phyloP scores from a whole-genome alignment of 2,888 invertebrate genomes.

The Diogma glabrata region DNA sequence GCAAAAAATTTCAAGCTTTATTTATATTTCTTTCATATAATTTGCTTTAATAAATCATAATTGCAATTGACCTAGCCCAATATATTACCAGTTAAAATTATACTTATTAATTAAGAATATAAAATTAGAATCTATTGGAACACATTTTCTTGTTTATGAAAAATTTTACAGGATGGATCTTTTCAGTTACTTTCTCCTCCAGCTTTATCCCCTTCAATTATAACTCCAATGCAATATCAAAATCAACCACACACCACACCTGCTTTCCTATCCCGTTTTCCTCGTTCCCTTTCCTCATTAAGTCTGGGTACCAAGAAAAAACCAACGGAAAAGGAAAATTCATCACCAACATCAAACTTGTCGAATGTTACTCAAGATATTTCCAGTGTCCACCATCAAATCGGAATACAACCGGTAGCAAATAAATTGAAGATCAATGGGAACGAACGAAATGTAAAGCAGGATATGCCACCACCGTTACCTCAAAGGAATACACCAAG shows the following conservation, averaged over 20 bases:
- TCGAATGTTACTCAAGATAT: neutral
- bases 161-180: constrained; percentile 18
- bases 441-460: constrained; percentile 26
- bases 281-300: constrained; percentile 36
- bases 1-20: too few species aligned
- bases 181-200: constrained; percentile 19
- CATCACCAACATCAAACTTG: constrained; percentile 23
- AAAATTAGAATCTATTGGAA: too few species aligned
- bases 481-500: constrained; percentile 41
- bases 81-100: too few species aligned
- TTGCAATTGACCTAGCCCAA: too few species aligned
- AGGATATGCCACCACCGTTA: constrained; percentile 39
- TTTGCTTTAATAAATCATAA: too few species aligned
- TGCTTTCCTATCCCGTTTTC: constrained; percentile 36
- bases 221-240: constrained; percentile 23
- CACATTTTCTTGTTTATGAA: neutral
- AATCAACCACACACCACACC: constrained; percentile 28
- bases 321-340: constrained; percentile 32
- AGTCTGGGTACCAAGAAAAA: constrained; percentile 36
- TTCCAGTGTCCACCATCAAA: too few species aligned
- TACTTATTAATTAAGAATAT: too few species aligned
- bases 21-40: too few species aligned
- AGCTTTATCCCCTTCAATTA: constrained; percentile 25
- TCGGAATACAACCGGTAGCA: neutral
- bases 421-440: constrained; percentile 30